Percentiles rank a stretch among this genome's conserved stretches.
These are phyloP conservation scores for Coelopa frigida DNA, from an alignment of 1,140 invertebrate genomes.

Conservation along the genomic window DNA sequence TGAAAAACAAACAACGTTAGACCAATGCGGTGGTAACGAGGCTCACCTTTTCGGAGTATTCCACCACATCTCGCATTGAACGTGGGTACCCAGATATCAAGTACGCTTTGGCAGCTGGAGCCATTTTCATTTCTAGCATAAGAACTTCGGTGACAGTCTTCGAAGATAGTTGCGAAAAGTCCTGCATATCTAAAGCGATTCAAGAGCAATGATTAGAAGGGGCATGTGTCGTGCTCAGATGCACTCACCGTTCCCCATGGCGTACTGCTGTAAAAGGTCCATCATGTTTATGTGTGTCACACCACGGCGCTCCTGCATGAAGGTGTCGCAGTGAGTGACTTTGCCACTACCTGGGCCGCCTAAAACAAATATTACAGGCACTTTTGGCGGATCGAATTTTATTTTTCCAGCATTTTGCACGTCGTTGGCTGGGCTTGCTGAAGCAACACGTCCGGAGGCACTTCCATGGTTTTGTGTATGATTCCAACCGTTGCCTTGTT, in stretches of 20 bases:
- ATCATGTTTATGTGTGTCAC: conserved; percentile 87
- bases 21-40: too few species aligned
- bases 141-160: conserved; percentile 81
- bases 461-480: conserved; percentile 37
- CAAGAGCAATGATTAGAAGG: conserved; percentile 18
- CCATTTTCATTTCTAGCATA: conserved; percentile 91
- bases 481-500: conserved; percentile 49
- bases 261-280: conserved; percentile 77
- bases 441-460: conserved; percentile 18
- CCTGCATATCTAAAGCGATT: conserved; percentile 62
- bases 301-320: conserved; percentile 76
- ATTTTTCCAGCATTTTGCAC: conserved; percentile 70
- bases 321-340: conserved; percentile 84
- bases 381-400: conserved; percentile 72
- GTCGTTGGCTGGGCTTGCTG: conserved; percentile 32
- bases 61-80: conserved; percentile 82
- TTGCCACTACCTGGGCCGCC: conserved; percentile 86
- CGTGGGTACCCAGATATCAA: conserved; percentile 93
- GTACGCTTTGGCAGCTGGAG: conserved; percentile 81
- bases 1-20: too few species aligned
- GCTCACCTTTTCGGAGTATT: conserved; percentile 79
- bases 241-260: conserved; percentile 71
- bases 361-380: conserved; percentile 81
- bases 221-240: not conserved
- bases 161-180: conserved; percentile 73